Evolutionary conservation across 2,113 vertebrate genomes (phyloP).

Genomic region (Alouatta palliata): DNA sequence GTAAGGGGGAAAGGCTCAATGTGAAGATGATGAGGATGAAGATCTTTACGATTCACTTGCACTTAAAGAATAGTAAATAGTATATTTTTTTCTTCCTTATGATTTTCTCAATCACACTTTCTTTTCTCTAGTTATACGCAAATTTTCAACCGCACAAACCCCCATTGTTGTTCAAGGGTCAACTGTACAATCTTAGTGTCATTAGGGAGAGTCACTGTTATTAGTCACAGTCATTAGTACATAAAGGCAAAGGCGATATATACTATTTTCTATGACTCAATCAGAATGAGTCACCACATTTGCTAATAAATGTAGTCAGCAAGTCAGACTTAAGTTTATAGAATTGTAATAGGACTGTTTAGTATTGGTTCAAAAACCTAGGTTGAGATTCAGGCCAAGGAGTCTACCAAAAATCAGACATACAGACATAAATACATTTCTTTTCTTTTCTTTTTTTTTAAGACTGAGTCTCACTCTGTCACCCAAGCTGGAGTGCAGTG

Average conservation of each 20-base stretch:
- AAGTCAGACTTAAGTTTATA: background rate
- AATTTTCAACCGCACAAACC: background rate
- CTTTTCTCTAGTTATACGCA: background rate
- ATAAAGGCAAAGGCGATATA: slow-evolving; percentile 27
- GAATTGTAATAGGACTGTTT: background rate
- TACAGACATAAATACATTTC: background rate
- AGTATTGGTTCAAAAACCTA: background rate
- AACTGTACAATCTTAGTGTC: background rate
- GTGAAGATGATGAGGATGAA: background rate
- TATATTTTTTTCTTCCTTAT: background rate
- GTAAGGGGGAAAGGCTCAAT: background rate
- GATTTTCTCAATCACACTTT: background rate
- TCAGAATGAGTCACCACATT: background rate
- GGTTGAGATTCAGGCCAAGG: background rate
- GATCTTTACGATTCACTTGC: background rate
- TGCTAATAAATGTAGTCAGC: background rate
- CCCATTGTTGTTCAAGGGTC: background rate
- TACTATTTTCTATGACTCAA: slow-evolving; percentile 47
- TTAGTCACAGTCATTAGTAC: background rate
- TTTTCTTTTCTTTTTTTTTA: background rate
- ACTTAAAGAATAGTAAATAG: background rate
- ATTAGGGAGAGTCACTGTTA: slow-evolving; percentile 21
- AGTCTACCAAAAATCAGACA: background rate
- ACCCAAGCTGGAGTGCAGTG: too few relatives aligned
- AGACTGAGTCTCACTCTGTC: too few relatives aligned